phyloP scores from a whole-genome alignment of 2,113 vertebrate species.

The Aleadryas rufinucha region DNA sequence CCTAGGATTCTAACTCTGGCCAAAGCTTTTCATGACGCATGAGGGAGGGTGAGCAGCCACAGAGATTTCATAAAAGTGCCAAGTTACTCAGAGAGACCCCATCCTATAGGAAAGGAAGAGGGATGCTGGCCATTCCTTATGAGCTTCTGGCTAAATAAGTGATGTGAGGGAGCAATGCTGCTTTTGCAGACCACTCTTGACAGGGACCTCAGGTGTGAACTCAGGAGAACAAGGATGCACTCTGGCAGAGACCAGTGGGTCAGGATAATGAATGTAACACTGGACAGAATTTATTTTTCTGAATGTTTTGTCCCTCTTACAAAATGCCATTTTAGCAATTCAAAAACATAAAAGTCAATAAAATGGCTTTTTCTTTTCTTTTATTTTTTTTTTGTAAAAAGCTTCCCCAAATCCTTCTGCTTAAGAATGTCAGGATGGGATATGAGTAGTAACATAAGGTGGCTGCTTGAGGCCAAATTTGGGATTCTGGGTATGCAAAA shows the following conservation, averaged over 20 bases:
- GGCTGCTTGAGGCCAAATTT: neutral
- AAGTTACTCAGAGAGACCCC: neutral
- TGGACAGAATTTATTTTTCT: neutral
- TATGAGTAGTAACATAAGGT: neutral
- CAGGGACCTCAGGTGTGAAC: fast-evolving
- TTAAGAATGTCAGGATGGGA: neutral
- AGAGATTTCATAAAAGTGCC: neutral
- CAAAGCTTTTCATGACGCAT: fast-evolving
- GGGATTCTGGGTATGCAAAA: neutral
- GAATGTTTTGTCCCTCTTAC: neutral
- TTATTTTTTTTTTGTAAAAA: neutral
- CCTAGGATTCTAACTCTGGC: neutral
- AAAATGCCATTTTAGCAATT: neutral
- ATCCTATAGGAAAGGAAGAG: neutral
- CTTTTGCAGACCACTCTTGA: neutral
- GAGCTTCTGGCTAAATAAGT: neutral
- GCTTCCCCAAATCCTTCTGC: neutral
- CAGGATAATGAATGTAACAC: neutral
- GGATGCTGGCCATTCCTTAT: fast-evolving
- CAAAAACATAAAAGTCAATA: neutral
- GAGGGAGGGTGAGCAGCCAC: neutral
- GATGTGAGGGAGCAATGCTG: neutral
- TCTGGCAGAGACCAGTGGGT: neutral
- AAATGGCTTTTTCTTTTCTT: neutral
- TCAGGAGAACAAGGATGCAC: neutral